These are phyloP conservation scores for Neoarius graeffei DNA, from an alignment of 2,113 vertebrate genomes.

Conservation along the genomic window DNA sequence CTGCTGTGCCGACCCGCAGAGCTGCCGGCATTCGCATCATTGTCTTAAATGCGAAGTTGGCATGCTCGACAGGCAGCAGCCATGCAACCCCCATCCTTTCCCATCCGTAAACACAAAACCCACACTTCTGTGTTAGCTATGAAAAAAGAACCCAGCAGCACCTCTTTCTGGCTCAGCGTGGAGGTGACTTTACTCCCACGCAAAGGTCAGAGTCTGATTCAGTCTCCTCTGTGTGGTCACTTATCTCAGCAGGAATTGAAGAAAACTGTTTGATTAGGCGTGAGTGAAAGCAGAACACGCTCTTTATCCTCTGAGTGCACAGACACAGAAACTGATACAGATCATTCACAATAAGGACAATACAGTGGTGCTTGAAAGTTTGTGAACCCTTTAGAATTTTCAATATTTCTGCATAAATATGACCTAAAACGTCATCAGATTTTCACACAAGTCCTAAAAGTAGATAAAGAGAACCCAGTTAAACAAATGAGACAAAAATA, in stretches of 20 bases:
- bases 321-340: slow-evolving; percentile 26
- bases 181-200: slow-evolving; percentile 50
- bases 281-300: slow-evolving; percentile 37
- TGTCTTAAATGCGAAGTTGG: slow-evolving; percentile 58
- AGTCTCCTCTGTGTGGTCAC: slow-evolving; percentile 46
- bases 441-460: too few relatives aligned
- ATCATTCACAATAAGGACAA: slow-evolving; percentile 28
- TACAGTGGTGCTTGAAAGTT: too few relatives aligned
- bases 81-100: slow-evolving; percentile 45
- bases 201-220: slow-evolving; percentile 56
- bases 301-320: slow-evolving; percentile 32
- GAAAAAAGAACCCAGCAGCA: slow-evolving; percentile 45
- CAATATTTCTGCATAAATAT: too few relatives aligned
- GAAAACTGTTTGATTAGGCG: slow-evolving; percentile 51
- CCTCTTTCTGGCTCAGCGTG: slow-evolving; percentile 40
- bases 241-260: slow-evolving; percentile 52
- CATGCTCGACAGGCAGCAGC: slow-evolving; percentile 49
- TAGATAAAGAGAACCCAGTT: too few relatives aligned
- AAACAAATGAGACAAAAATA: too few relatives aligned
- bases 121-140: slow-evolving; percentile 37
- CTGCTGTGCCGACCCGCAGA: slow-evolving; percentile 53
- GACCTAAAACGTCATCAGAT: too few relatives aligned
- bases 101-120: slow-evolving; percentile 36
- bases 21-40: slow-evolving; percentile 59
- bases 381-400: too few relatives aligned